phyloP scores from a whole-genome alignment of 2,888 invertebrate genomes.

The Caenorhabditis macrosperma region DNA sequence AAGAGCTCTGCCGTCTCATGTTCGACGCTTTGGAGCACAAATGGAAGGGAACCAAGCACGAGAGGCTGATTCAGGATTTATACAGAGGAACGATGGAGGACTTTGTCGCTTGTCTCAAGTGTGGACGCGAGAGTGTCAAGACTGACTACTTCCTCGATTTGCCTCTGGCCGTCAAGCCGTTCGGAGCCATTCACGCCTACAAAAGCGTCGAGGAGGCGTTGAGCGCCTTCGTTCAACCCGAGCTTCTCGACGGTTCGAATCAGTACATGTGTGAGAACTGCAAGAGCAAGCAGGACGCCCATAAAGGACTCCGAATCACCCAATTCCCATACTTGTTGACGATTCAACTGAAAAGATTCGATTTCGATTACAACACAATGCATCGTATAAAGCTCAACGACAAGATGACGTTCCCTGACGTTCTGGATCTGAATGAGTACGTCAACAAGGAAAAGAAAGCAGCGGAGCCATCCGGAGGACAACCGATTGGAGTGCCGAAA shows the following conservation, averaged over 20 bases:
- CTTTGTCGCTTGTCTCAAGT: slow-evolving; percentile 89
- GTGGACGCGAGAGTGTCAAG: slow-evolving; percentile 88
- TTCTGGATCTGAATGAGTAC: slow-evolving; percentile 88
- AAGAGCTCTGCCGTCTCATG: slow-evolving; percentile 91
- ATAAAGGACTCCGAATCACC: slow-evolving; percentile 90
- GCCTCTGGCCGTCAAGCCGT: slow-evolving; percentile 89
- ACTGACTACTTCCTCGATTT: slow-evolving; percentile 91
- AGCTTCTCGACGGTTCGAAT: slow-evolving; percentile 89
- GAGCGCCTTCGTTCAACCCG: slow-evolving; percentile 89
- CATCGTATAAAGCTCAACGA: slow-evolving; percentile 91
- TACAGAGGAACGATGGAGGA: slow-evolving; percentile 87
- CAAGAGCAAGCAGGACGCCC: slow-evolving; percentile 90
- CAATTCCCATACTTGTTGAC: slow-evolving; percentile 91
- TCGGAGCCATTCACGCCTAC: slow-evolving; percentile 87
- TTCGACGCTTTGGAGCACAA: slow-evolving; percentile 91
- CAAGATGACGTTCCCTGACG: slow-evolving; percentile 89
- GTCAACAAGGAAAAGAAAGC: slow-evolving; percentile 81
- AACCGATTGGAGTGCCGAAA: neutral
- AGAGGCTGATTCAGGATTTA: slow-evolving; percentile 88
- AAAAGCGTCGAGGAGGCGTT: slow-evolving; percentile 90
- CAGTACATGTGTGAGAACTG: slow-evolving; percentile 92
- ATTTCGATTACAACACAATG: slow-evolving; percentile 90
- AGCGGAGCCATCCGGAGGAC: neutral
- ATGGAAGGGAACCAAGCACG: slow-evolving; percentile 87
- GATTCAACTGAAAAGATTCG: slow-evolving; percentile 90